Base-by-base conservation (phyloP, 1,140 invertebrate species). In the Helicorthomorpha holstii region DNA sequence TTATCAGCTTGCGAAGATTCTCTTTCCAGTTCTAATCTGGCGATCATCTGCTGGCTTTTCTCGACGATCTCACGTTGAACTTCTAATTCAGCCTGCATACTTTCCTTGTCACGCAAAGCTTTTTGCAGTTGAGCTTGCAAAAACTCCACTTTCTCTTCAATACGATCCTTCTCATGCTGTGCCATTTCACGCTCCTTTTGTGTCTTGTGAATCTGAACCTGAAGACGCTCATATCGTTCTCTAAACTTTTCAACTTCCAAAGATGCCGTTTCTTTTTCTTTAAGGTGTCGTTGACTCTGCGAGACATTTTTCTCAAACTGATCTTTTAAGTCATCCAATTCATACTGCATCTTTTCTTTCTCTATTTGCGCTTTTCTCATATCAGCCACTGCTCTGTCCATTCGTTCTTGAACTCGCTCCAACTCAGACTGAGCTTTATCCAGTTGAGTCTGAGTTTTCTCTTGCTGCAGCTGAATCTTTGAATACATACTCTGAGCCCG, bases 381-480 rank as follows among this genome's bases (percentile, higher is more conserved):
- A 3, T 51, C 50, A 3, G 22, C 27, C 22, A 43, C 10, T 10
- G 50, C 7, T 45, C 45, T 51, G 10, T 51, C 50, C 22, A 86
- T 65, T 57, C 79, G 81, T 62, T 92, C 87, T 66, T 90, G 85
- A 3, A 88, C 67, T 60, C 88, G 84, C 66, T 93, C 89, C n/a
- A 83, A 78, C 59, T 93, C 88, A 50, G 82, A 83, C 66, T 92
- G 87, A 1, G 85, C 80, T 60, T 91, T 85, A 65, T 92, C 87
- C 52, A 91, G 69, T 10, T 81, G 72, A 54, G 83, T 82, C 64
- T 93, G 87, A 29, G 89, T 68, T 67, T 92, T 92, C 63, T 92
- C 88, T 62, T 89, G 83, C 61, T 88, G 85, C 48, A 87, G 68
- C 67, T 92, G 87, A 46, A 84, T 81, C 67, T 93, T 92, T 58